phyloP scores from a whole-genome alignment of 2,888 invertebrate species.

The Chrysolina americana region DNA sequence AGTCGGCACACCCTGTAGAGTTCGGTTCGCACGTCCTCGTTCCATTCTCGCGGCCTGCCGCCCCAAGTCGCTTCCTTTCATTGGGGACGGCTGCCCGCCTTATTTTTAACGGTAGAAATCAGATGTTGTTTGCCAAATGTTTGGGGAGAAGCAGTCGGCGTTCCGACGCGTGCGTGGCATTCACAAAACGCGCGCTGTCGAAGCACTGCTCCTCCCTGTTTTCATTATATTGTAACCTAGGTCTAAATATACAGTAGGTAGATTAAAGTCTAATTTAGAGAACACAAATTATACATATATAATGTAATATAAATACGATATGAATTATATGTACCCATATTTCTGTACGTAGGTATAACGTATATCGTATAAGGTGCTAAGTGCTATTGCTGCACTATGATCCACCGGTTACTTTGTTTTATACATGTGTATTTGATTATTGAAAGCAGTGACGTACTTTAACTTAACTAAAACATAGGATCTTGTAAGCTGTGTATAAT shows the following conservation, averaged over 20 bases:
- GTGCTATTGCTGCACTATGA: conserved; percentile 46
- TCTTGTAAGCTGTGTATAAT: conserved; percentile 69
- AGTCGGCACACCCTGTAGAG: conserved; percentile 36
- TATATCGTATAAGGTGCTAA: conserved; percentile 49
- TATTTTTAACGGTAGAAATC: conserved; percentile 62
- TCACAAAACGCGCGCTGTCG: conserved; percentile 54
- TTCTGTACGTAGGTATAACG: conserved; percentile 35
- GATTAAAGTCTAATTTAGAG: conserved; percentile 58
- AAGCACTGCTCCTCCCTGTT: conserved; percentile 66
- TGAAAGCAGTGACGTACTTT: conserved; percentile 61
- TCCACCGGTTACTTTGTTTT: conserved; percentile 61
- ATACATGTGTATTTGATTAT: conserved; percentile 65
- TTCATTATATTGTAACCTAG: conserved; percentile 68
- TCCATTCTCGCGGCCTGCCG: conserved; percentile 49
- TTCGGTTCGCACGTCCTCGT: conserved; percentile 60
- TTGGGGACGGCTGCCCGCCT: conserved; percentile 51
- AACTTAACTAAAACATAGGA: conserved; percentile 60
- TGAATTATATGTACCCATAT: conserved; percentile 37
- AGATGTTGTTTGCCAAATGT: conserved; percentile 69
- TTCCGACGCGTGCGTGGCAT: conserved; percentile 58
- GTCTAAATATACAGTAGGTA: conserved; percentile 67
- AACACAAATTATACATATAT: conserved; percentile 51
- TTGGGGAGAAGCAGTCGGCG: conserved; percentile 65
- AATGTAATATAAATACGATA: conserved; percentile 37
- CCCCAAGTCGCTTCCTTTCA: conserved; percentile 48